A percentile compares a stretch with the other conserved stretches of the same genome.
These are phyloP conservation scores for Montipora capricornis DNA, from an alignment of 64 coral and sea anemone genomes.

Conservation along the genomic window DNA sequence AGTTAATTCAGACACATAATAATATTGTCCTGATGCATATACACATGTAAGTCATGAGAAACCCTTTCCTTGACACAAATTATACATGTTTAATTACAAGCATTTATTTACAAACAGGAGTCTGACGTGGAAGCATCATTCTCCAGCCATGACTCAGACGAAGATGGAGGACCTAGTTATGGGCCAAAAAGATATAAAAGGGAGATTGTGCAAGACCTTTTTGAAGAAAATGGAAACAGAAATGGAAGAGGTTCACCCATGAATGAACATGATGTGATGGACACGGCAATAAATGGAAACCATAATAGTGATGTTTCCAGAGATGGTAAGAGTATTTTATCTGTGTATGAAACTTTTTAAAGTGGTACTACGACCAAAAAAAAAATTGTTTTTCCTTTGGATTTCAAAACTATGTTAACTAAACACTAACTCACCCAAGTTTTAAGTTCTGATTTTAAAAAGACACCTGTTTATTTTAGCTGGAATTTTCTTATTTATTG, in stretches of 20 bases:
- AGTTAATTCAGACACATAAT: too few relatives aligned
- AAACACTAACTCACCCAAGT: too few relatives aligned
- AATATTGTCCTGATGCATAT: too few relatives aligned
- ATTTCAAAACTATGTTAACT: too few relatives aligned
- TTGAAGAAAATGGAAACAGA: conserved; percentile 88
- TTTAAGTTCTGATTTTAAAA: too few relatives aligned
- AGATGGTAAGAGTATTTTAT: conserved; percentile 63
- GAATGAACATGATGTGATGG: conserved; percentile 53
- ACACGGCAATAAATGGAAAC: conserved; percentile 79
- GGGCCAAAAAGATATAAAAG: conserved; percentile 71
- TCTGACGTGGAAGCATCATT: conserved; percentile 96
- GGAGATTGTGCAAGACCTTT: conserved; percentile 73
- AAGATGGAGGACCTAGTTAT: conserved; percentile 68
- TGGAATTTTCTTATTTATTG: too few relatives aligned
- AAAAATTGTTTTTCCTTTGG: too few relatives aligned
- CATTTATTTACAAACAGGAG: neutral
- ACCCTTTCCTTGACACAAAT: too few relatives aligned
- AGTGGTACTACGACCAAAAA: too few relatives aligned
- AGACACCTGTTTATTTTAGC: too few relatives aligned
- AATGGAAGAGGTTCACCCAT: conserved; percentile 71
- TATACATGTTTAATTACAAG: neutral
- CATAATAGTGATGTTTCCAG: conserved; percentile 70
- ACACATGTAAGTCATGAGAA: too few relatives aligned
- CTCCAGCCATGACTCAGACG: conserved; percentile 95
- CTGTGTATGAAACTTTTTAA: too few relatives aligned